Base-by-base conservation (phyloP, 2,888 invertebrate genomes). In the Meta bourneti region DNA sequence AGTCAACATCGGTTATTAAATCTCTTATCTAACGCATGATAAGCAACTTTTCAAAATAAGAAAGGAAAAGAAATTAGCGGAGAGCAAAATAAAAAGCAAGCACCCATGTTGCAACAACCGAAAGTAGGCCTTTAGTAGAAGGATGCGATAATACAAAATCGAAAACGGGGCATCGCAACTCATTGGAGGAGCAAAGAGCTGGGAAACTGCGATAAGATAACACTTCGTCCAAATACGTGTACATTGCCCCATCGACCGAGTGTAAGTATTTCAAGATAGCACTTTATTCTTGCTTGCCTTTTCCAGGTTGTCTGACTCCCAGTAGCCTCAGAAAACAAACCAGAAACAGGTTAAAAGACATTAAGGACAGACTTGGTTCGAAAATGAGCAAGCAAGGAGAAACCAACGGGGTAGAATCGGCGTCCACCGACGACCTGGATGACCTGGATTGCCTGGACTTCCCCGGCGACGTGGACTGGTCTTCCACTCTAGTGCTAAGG, bases 401-500 rank as follows among this genome's bases (percentile, higher is more conserved):
- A 19, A 7, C 71, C 7, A 77, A 70, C 51, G 77, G n/a, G 0
- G 9, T 34, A 0, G 61, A 84, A 2, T 69, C 79, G 1, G 72
- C 87, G 6, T 34, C 82, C 11, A 61, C 77, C 34, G 72, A 75
- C 54, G 88, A 89, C 1, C 70, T 91, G 13, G 84, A 88, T 0
- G 91, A 91, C 52, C n/a, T 88, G 52, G 61, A 89, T 0, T 70
- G n/a, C n/a, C 80, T 91, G n/a, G 80, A 88, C n/a, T 91, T 91
- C 79, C 88, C 91, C 0, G 79, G 78, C 0, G 91, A 91, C 20
- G 52, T 91, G 19, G 91, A 91, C 71, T 91, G 91, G 91, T 91
- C 91, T 16, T 54, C 91, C 11, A 91, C 91, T 13, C 51, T 91
- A 34, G 75, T 91, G 0, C 75, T 91, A 7, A 72, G 88, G 34